Evolutionary conservation across 1,140 invertebrate species (phyloP).

Genomic region (Armadillidium nasatum): DNA sequence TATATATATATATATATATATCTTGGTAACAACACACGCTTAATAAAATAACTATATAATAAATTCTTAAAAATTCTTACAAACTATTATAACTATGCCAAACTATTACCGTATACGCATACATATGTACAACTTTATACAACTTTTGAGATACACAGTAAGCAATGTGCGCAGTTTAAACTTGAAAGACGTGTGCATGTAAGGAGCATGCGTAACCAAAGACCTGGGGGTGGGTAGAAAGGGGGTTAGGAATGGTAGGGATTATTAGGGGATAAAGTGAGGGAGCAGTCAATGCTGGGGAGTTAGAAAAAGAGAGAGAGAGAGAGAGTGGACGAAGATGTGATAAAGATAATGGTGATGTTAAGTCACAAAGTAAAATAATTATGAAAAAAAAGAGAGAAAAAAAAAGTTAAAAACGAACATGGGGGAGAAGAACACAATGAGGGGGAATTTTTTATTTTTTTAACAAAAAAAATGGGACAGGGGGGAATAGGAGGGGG

Average conservation of each 20-base stretch:
- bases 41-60: conserved; percentile 10
- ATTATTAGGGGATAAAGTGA: not conserved
- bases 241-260: not conserved
- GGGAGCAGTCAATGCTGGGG: not conserved
- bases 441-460: too few relatives aligned
- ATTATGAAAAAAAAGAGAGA: not conserved
- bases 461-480: too few relatives aligned
- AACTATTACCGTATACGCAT: not conserved
- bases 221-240: not conserved
- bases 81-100: conserved; percentile 10
- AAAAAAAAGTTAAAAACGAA: not conserved
- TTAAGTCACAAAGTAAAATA: not conserved
- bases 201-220: not conserved
- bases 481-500: too few relatives aligned
- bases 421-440: too few relatives aligned
- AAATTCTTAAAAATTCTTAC: not conserved
- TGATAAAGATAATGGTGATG: not conserved
- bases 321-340: too few relatives aligned
- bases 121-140: not conserved
- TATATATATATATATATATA: too few relatives aligned
- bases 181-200: not conserved
- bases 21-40: not conserved
- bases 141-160: not conserved
- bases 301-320: too few relatives aligned
- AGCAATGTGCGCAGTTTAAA: not conserved